phyloP scores from a whole-genome alignment of 2,888 invertebrate species.

The Phalera bucephala region DNA sequence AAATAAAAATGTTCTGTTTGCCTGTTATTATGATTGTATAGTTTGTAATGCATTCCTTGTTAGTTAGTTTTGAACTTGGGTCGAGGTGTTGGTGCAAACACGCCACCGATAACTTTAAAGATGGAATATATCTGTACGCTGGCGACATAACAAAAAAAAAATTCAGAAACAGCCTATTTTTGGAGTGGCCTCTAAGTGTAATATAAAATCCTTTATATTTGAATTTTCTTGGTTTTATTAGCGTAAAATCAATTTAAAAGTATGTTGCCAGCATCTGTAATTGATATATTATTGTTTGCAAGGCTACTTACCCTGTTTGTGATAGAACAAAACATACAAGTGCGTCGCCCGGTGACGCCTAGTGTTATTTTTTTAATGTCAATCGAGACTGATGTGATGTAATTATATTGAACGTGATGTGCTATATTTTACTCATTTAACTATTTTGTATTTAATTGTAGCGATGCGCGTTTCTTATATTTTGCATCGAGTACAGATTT shows the following conservation, averaged over 20 bases:
- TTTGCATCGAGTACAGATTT: no score
- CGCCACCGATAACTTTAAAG: no score
- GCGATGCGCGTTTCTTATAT: conserved; percentile 5
- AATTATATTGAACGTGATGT: conserved; percentile 50
- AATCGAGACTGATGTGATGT: conserved; percentile 67
- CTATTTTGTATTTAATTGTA: conserved; percentile 48
- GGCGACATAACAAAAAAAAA: no score
- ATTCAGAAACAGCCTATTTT: no score
- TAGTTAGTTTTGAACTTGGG: neutral
- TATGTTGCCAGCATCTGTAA: neutral
- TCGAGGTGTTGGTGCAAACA: neutral
- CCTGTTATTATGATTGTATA: conserved; percentile 1
- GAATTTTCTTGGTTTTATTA: no score
- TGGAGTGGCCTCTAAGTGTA: neutral
- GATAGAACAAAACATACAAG: conserved; percentile 12
- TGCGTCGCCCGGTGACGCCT: conserved; percentile 17
- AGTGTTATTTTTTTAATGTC: conserved; percentile 31
- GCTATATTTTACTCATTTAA: conserved; percentile 62
- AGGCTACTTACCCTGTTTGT: neutral
- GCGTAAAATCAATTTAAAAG: no score
- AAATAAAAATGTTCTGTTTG: conserved; percentile 2
- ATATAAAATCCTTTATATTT: no score
- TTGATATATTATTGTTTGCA: neutral
- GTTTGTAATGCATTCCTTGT: conserved; percentile 2
- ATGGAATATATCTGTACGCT: no score